Evolutionary conservation across 2,888 invertebrate species (phyloP).

Genomic region (Cryptocephalus primarius): DNA sequence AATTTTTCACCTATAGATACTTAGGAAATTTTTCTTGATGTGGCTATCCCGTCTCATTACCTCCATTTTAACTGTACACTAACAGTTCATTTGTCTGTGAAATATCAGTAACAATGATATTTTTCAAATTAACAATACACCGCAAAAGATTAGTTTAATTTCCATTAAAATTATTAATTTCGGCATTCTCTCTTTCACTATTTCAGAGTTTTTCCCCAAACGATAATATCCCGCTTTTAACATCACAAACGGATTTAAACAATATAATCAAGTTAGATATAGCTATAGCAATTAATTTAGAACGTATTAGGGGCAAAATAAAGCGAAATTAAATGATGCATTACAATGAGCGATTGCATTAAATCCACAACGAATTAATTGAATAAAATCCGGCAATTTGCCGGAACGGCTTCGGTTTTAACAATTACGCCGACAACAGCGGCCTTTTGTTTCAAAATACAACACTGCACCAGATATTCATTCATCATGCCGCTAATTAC

Average conservation of each 20-base stretch:
- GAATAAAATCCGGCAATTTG: slow-evolving; percentile 20
- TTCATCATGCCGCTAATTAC: background rate
- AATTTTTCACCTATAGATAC: too few relatives aligned
- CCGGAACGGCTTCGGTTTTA: slow-evolving; percentile 16
- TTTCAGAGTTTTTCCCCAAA: too few relatives aligned
- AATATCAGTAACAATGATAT: too few relatives aligned
- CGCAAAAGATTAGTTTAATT: too few relatives aligned
- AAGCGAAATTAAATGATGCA: slow-evolving; percentile 16
- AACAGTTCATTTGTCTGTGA: too few relatives aligned
- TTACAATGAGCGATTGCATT: slow-evolving; percentile 13
- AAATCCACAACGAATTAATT: slow-evolving; percentile 19
- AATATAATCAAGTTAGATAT: slow-evolving; percentile 11
- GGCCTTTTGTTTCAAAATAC: slow-evolving; percentile 14
- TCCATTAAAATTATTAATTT: too few relatives aligned
- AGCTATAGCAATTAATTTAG: slow-evolving; percentile 13
- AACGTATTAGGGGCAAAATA: slow-evolving; percentile 14
- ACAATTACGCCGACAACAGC: slow-evolving; percentile 11
- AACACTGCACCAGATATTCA: slow-evolving; percentile 2
- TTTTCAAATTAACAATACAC: too few relatives aligned
- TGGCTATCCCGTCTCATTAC: too few relatives aligned
- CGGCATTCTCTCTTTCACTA: too few relatives aligned
- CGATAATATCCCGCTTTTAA: too few relatives aligned
- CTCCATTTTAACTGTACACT: too few relatives aligned
- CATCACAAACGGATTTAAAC: slow-evolving; percentile 1
- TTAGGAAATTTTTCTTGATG: too few relatives aligned